Base-by-base conservation (phyloP, 2,113 vertebrate genomes). In the Orcinus orca region DNA sequence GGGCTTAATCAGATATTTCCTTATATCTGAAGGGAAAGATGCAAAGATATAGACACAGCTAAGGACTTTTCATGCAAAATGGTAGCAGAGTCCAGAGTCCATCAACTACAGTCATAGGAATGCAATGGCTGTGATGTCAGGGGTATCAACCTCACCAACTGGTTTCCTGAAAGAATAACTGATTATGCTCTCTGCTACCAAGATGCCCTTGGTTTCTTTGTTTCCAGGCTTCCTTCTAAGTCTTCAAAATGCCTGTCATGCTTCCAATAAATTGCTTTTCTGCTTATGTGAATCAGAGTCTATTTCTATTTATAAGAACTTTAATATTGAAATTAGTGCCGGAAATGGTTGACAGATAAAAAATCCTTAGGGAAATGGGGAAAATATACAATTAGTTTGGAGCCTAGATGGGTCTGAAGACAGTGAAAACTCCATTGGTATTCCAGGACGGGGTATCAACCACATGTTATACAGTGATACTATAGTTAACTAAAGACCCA, bases 281-380 rank as follows among this genome's bases (percentile, higher is more conserved):
- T n/a, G 58, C 25, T 86, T 63, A 71, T 71, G 26, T 71, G 63
- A 60, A 21, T 92, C 71, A 89, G 38, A 81, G 76, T 71, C 41
- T 41, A 11, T 63, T 38, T 85, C 38, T 80, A 21, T 71, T 92
- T 87, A 29, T 36, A 63, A 74, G 13, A 33, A 25, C 5, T 67
- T 38, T 23, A 92, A 77, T 58, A 55, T 47, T 92, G 18, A 92
- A 74, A 36, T 58, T 26, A 87, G 47, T 38, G 20, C 18, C 60
- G 20, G 62, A 58, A 90, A 84, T 47, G 12, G 26, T 25, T 73
- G 71, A 63, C 63, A 71, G 31, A 44, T 71, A 84, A 77, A 29
- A 79, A 33, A 63, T 33, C 23, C 36, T 71, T 70, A 79, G 63
- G 33, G 38, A 68, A 38, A 82, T 8, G 23, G 41, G 13, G 68